Evolutionary conservation across 2,113 vertebrate genomes (phyloP), one percentile per base, ranked within the genome.

Genomic region (Thalassoma bifasciatum): DNA sequence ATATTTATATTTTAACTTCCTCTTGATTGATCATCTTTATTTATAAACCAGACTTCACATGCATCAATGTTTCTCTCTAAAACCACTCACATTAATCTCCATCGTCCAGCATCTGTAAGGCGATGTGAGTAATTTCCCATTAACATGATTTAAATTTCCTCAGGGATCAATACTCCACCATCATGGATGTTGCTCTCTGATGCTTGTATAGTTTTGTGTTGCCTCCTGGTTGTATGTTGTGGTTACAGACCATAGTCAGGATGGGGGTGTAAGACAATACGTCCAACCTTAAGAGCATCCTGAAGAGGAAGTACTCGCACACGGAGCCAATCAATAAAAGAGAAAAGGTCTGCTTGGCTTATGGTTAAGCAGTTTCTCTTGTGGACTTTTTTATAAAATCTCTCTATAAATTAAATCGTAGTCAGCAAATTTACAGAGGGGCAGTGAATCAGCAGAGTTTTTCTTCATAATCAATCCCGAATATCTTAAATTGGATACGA

Each of bases 131-230:
- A 50, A 80, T 81, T 87, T 81, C 64, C 64, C 53, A 71, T 71
- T 54, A 81, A 85, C 66, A 70, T 46, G 74, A 86, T 81, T 81
- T 87, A 62, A 73, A 85, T 79, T 76, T 75, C 75, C 77, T 77
- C 62, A 2, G 72, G 78, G 83, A 82, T 84, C 88, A 82, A 78
- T 83, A 71, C 21, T 63, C 66, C 66, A 34, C 36, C 54, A 24
- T 58, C 67, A 72, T 68, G 61, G 73, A 72, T 82, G 58, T 47
- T 64, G n/a, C 3, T 10, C 67, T 72, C 71, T 58, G 61, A 70
- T 74, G 65, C 79, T 83, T 7, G n/a, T 79, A 79, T 62, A 22
- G 56, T 71, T 46, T 16, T 37, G 61, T 44, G n/a, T 17, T 49
- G 40, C 12, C 71, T 72, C 30, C 66, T 49, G 51, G 63, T 63